A percentile compares a stretch with the other conserved stretches of the same genome.
phyloP scores from a whole-genome alignment of 1,140 invertebrate genomes.

The Heterodera carotae region DNA sequence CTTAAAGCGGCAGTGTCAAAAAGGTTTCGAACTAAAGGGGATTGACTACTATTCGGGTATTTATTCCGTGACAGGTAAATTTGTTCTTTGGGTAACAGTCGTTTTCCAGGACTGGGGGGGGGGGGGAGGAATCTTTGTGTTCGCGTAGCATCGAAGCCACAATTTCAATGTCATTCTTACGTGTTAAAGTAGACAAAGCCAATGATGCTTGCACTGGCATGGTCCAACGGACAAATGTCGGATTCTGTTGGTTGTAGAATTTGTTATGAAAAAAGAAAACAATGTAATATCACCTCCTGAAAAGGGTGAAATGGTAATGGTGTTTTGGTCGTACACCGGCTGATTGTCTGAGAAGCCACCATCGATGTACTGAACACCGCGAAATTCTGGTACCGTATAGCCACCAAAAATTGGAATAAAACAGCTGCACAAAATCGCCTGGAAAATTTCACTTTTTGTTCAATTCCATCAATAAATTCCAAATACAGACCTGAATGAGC shows the following conservation, averaged over 20 bases:
- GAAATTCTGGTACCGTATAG: conserved; percentile 82
- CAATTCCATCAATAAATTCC: background rate
- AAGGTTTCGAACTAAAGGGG: no score
- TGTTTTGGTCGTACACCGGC: conserved; percentile 81
- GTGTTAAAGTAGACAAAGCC: conserved; percentile 84
- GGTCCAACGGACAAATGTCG: conserved; percentile 93
- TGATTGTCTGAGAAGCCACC: conserved; percentile 94
- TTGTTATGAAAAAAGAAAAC: conserved; percentile 17
- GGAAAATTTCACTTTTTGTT: conserved; percentile 40
- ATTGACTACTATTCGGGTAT: no score
- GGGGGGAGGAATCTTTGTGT: no score
- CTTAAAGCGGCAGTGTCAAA: no score
- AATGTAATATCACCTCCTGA: conserved; percentile 80
- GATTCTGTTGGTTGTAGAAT: no score
- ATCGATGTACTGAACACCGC: conserved; percentile 89
- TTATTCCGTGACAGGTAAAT: no score
- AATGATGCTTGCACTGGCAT: conserved; percentile 66
- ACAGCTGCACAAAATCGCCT: conserved; percentile 87
- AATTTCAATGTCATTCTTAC: background rate
- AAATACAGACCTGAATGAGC: conserved; percentile 82
- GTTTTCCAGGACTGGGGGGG: no score
- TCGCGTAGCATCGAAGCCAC: no score
- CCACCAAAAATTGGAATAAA: conserved; percentile 97
- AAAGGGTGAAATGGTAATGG: conserved; percentile 94
- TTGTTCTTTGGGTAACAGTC: no score